Evolutionary conservation across 2,888 invertebrate species (phyloP), one percentile per base, ranked within the genome.

Genomic region (Yponomeuta malinellus): DNA sequence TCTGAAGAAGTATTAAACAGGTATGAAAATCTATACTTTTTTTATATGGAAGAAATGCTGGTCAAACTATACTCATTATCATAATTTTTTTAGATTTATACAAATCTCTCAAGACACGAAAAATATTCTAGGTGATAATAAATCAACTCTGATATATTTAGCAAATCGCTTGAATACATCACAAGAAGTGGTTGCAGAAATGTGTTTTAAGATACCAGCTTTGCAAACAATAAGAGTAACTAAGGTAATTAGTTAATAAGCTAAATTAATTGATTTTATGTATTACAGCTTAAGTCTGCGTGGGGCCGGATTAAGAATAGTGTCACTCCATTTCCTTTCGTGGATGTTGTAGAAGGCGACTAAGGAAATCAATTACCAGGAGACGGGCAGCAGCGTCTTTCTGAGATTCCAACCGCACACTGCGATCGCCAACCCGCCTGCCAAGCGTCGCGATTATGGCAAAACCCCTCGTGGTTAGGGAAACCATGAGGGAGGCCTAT

Each of bases 1-100:
- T 88, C 94, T 31, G 93, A 94, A 75, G 81, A 87, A 33, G 89
- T 93, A 76, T 81, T 94, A 64, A 85, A 92, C 73, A 94, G 93
- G 95, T 94, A 83, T 71, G 66, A 70, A 69, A 5, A 29, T 29
- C 29, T 33, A 70, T 33, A 70, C 65, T 70, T 15, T 12, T 23
- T 63, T n/a, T 63, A 1, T 65, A 31, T 10, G 6, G 33, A 65
- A 12, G 3, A 65, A 65, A 31, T 10, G 1, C 1, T 31, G 2
- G 2, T 10, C 31, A 31, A 29, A 33, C 3, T 65, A 65, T 29
- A 31, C 29, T 65, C 12, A 9, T 33, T 65, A 10, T 65, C 33
- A 65, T 65, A 10, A 23, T 12, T 33, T 33, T 65, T 65, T 65
- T 74, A 91, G 91, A 75, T 88, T 81, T 73, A 84, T 92, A 71